phyloP scores from a whole-genome alignment of 2,797 vertebrate species.

The Bucorvus abyssinicus region DNA sequence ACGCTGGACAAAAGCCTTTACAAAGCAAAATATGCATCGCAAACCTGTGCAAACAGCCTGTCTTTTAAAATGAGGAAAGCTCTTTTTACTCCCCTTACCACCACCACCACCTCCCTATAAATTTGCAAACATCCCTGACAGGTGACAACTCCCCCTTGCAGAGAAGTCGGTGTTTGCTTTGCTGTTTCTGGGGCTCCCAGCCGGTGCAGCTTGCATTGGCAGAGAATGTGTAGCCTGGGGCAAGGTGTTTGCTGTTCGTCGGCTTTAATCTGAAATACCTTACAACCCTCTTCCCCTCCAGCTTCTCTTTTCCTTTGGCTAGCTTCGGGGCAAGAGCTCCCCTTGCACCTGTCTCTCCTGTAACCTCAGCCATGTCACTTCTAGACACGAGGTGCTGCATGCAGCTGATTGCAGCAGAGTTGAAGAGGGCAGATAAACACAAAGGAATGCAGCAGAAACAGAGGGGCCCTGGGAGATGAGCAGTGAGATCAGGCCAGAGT shows the following conservation, averaged over 20 bases:
- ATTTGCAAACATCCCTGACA: conserved; percentile 78
- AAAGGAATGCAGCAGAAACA: conserved; percentile 82
- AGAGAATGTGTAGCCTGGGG: conserved; percentile 80
- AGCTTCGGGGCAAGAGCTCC: conserved; percentile 85
- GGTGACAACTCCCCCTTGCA: conserved; percentile 74
- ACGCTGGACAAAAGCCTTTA: conserved; percentile 61
- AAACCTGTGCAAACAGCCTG: conserved; percentile 76
- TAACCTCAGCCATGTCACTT: conserved; percentile 80
- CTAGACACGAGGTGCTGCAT: conserved; percentile 69
- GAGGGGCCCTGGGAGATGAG: conserved; percentile 61
- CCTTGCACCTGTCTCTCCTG: conserved; percentile 87
- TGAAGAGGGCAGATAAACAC: conserved; percentile 84
- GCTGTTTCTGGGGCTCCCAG: conserved; percentile 77
- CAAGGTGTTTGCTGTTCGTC: conserved; percentile 85
- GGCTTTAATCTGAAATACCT: conserved; percentile 88
- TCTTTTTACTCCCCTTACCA: conserved; percentile 61
- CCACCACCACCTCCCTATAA: conserved; percentile 64
- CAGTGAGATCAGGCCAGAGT: conserved; percentile 56
- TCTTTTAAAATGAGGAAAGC: conserved; percentile 72
- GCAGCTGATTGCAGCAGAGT: conserved; percentile 62
- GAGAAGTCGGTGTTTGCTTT: conserved; percentile 76
- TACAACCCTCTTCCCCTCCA: conserved; percentile 74
- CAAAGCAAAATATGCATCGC: conserved; percentile 69
- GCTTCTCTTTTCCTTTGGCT: conserved; percentile 69
- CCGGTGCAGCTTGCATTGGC: conserved; percentile 71